phyloP scores from a whole-genome alignment of 2,888 invertebrate species.

The Hyppa rectilinea region DNA sequence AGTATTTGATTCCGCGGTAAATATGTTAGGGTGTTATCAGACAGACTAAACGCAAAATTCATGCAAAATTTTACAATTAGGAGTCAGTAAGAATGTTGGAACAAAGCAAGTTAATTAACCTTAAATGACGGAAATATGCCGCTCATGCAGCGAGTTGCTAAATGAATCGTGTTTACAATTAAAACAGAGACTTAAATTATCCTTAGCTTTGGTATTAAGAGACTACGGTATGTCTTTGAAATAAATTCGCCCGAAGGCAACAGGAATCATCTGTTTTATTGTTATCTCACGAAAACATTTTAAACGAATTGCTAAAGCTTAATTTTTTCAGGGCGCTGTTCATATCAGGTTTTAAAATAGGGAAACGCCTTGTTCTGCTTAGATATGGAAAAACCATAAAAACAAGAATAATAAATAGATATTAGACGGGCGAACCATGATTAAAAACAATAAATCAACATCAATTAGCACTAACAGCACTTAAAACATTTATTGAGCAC shows the following conservation, averaged over 20 bases:
- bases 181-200: conserved; percentile 42
- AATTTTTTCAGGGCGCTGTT: conserved; percentile 1
- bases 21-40: not conserved
- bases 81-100: conserved; percentile 40
- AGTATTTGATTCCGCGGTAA: conserved; percentile 7
- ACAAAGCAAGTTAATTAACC: conserved; percentile 48
- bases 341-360: conserved; percentile 37
- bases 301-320: conserved; percentile 9
- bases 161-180: conserved; percentile 55
- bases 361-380: conserved; percentile 16
- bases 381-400: conserved; percentile 26
- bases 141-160: conserved; percentile 38
- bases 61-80: conserved; percentile 39
- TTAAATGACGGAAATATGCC: conserved; percentile 47
- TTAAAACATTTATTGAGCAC: conserved; percentile 41
- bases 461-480: conserved; percentile 29
- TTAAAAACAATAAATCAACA: conserved; percentile 47
- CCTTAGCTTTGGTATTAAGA: conserved; percentile 6
- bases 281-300: not conserved
- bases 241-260: conserved; percentile 9
- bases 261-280: not conserved
- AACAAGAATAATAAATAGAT: conserved; percentile 29
- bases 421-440: conserved; percentile 13
- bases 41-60: conserved; percentile 18
- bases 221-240: not conserved